Evolutionary conservation across 2,797 vertebrate genomes (phyloP), one percentile per base, ranked within the genome.

Genomic region (Molossus molossus): DNA sequence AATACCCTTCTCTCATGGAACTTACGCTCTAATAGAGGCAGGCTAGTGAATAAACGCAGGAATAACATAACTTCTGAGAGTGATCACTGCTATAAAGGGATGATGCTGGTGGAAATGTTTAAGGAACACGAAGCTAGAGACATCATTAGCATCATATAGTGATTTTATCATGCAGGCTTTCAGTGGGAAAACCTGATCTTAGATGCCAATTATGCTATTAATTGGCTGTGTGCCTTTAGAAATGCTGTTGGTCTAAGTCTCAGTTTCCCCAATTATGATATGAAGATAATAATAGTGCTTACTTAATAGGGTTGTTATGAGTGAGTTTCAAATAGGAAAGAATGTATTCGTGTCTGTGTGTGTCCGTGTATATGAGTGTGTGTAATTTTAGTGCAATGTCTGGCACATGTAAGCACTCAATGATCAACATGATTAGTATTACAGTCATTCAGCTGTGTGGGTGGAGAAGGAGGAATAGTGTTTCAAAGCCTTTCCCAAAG

Each of bases 221-320:
- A 48, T 33, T 86, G 18, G 9, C 23, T 62, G 2, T 40, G n/a
- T 57, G 29, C 33, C 15, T 84, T 91, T 57, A 9, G n/a, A 67
- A 92, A 96, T 64, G 15, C 70, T 81, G n/a, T 81, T 70, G 14
- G 18, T 20, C 45, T 93, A 73, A 48, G 17, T 23, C 33, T 87
- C 60, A 57, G 45, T 69, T 76, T 87, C 50, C 60, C 60, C 53
- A 76, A 15, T 82, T 58, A 37, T n/a, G 9, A 50, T 25, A 58
- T 18, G 17, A 91, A 25, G 37, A 77, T 40, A 77, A 37, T 23
- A 72, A 48, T 11, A 72, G 29, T 45, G n/a, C 20, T 87, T 45
- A 45, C 1, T 77, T 50, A 53, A 57, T 13, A 82, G 9, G 11
- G 50, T 58, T 58, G 25, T 13, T 58, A 29, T 1, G 10, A 85